Conservation (phyloP, 2,797 vertebrate genomes). For the Kryptolebias ocellatus region DNA sequence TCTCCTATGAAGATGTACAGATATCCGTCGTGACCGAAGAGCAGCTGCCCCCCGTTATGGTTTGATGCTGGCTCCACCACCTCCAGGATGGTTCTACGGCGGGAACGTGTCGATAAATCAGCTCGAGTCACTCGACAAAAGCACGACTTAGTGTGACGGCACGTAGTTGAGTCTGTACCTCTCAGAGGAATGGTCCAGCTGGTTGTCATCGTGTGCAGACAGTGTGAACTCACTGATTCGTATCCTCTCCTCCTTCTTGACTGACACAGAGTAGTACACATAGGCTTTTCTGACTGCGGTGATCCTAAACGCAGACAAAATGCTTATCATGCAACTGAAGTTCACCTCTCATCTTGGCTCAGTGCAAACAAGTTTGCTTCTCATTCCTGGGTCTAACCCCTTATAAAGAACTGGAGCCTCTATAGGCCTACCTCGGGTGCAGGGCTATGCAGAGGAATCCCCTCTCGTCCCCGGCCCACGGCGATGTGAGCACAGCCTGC, state of each 20-base stretch:
- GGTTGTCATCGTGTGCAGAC: slow-evolving; percentile 79
- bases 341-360: background rate
- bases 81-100: slow-evolving; percentile 82
- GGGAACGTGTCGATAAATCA: background rate
- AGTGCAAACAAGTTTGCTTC: background rate
- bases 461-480: slow-evolving; percentile 85
- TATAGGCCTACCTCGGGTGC: slow-evolving; percentile 75
- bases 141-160: background rate
- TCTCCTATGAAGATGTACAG: slow-evolving; percentile 88
- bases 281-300: slow-evolving; percentile 81
- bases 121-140: background rate
- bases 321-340: background rate
- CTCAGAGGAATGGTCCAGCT: slow-evolving; percentile 85
- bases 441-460: slow-evolving; percentile 86
- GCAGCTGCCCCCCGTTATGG: slow-evolving; percentile 87
- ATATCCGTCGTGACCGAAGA: slow-evolving; percentile 85
- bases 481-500: slow-evolving; percentile 83
- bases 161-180: slow-evolving; percentile 58
- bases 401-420: background rate
- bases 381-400: background rate
- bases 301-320: slow-evolving; percentile 55
- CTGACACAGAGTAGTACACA: slow-evolving; percentile 85
- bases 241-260: slow-evolving; percentile 83
- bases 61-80: slow-evolving; percentile 86
- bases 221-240: slow-evolving; percentile 86